Evolutionary conservation across 2,113 vertebrate species (phyloP).

Genomic region (Gila orcuttii): DNA sequence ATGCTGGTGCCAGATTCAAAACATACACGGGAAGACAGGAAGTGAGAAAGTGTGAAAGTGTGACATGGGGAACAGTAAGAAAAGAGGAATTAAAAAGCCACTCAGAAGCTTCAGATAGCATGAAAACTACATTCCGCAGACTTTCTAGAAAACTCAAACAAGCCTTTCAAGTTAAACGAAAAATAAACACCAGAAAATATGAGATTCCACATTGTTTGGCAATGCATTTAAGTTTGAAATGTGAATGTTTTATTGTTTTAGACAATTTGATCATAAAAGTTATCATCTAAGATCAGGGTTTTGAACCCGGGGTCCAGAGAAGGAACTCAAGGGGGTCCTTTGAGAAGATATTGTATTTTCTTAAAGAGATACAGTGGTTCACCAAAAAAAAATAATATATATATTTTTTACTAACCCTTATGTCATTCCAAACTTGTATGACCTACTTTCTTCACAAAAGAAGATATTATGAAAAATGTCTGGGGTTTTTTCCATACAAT

Average conservation of each 20-base stretch:
- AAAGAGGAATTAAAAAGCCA: conserved; percentile 32
- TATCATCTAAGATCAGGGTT: not conserved
- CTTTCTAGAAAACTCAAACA: not conserved
- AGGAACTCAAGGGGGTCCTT: not conserved
- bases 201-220: too few relatives aligned
- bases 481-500: not conserved
- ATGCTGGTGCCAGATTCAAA: conserved; percentile 53
- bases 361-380: not conserved
- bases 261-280: not conserved
- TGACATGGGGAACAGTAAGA: conserved; percentile 31
- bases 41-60: conserved; percentile 12
- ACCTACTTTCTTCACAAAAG: not conserved
- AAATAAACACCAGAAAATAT: too few relatives aligned
- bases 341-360: not conserved
- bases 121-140: not conserved
- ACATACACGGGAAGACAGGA: conserved; percentile 41
- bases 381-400: too few relatives aligned
- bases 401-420: too few relatives aligned
- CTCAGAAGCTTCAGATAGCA: not conserved
- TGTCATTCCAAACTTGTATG: not conserved
- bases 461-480: not conserved
- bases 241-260: too few relatives aligned
- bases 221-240: too few relatives aligned
- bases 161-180: not conserved
- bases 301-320: not conserved